Conservation (phyloP, 2,888 invertebrate species). For the Oscheius sp. region DNA sequence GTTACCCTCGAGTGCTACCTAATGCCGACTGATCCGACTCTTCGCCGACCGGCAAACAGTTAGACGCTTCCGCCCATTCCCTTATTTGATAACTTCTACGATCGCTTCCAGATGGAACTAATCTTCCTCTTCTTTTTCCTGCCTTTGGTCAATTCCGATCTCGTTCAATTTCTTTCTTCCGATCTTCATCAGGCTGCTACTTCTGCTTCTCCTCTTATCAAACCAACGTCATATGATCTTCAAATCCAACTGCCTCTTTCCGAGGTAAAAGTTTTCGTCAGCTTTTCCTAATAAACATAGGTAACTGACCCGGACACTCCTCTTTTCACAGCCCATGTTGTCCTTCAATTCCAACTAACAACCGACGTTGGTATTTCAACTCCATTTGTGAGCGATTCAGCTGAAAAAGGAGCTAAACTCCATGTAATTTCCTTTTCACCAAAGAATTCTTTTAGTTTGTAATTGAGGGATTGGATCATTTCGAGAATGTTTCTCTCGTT, state of each 20-base stretch:
- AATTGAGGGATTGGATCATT: slow-evolving; percentile 48
- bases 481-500: slow-evolving; percentile 51
- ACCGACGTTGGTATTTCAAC: slow-evolving; percentile 43
- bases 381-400: slow-evolving; percentile 42
- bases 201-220: slow-evolving; percentile 3
- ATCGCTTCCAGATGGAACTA: slow-evolving; percentile 1
- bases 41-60: slow-evolving; percentile 12
- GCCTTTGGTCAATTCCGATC: not conserved
- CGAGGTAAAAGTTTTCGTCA: slow-evolving; percentile 32
- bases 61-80: not conserved
- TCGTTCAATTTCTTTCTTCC: slow-evolving; percentile 1
- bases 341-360: slow-evolving; percentile 46
- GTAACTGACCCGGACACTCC: slow-evolving; percentile 47
- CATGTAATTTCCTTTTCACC: slow-evolving; percentile 23
- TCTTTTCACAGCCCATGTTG: slow-evolving; percentile 49
- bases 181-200: too few relatives aligned
- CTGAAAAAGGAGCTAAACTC: slow-evolving; percentile 41
- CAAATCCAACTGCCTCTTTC: slow-evolving; percentile 53
- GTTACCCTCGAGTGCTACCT: not conserved
- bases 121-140: not conserved
- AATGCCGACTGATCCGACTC: slow-evolving; percentile 22
- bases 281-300: slow-evolving; percentile 21
- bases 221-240: slow-evolving; percentile 42
- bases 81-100: not conserved
- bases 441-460: slow-evolving; percentile 34